Conservation (phyloP, 2,797 vertebrate genomes). For the Sylvilagus floridanus region DNA sequence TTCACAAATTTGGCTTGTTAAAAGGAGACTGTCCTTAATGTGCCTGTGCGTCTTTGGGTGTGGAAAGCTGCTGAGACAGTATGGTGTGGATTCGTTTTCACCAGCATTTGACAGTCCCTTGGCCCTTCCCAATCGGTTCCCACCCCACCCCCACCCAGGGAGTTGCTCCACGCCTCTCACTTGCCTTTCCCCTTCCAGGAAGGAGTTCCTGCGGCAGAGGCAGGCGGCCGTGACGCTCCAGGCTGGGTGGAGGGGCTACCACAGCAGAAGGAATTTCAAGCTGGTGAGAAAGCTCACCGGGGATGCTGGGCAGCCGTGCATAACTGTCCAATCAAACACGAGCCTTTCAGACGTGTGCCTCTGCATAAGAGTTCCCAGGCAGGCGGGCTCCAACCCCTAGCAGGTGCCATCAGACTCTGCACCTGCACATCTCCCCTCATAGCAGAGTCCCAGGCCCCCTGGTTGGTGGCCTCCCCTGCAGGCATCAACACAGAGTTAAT, state of each 20-base stretch:
- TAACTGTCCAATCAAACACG: neutral
- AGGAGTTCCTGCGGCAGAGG: constrained; percentile 92
- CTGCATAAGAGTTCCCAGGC: neutral
- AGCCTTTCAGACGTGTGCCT: neutral
- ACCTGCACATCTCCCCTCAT: neutral
- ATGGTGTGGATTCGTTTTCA: neutral
- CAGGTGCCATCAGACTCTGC: neutral
- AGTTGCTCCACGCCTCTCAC: neutral
- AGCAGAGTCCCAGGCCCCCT: neutral
- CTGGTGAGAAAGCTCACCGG: constrained; percentile 87
- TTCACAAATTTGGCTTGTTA: neutral
- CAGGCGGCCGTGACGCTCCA: constrained; percentile 92
- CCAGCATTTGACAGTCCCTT: neutral
- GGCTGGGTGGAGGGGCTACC: constrained; percentile 94
- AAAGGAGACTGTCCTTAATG: neutral
- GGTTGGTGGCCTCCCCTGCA: neutral
- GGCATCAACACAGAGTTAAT: neutral
- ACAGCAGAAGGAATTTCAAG: constrained; percentile 91
- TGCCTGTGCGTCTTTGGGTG: neutral
- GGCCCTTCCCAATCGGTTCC: neutral
- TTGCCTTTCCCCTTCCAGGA: constrained; percentile 88
- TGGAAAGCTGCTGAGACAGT: neutral
- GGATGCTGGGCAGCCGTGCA: neutral
- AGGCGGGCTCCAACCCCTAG: neutral
- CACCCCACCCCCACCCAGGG: neutral